A percentile compares a stretch with the other conserved stretches of the same genome.
Evolutionary conservation across 1,140 invertebrate species (phyloP).

Genomic region (Bombus fervidus): DNA sequence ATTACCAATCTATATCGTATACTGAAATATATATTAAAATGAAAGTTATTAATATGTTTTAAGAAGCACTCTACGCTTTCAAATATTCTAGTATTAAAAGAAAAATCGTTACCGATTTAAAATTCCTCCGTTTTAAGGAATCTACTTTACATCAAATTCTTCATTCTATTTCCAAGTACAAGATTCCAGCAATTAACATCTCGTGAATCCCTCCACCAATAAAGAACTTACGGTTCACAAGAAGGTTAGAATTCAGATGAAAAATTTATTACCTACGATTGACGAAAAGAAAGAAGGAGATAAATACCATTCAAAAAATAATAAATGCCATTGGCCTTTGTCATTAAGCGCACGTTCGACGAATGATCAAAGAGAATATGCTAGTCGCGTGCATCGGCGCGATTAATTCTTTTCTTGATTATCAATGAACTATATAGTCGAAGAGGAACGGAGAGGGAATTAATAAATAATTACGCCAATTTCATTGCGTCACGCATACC

Average conservation of each 20-base stretch:
- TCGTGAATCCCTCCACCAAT: background rate
- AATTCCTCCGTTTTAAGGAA: background rate
- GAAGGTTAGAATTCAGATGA: background rate
- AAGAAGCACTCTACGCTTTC: no score
- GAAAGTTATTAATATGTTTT: background rate
- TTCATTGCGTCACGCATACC: slow-evolving; percentile 33
- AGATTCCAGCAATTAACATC: background rate
- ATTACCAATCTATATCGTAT: background rate
- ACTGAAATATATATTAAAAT: background rate
- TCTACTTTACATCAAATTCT: no score
- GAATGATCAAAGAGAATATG: background rate
- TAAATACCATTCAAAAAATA: background rate
- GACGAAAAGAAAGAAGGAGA: background rate
- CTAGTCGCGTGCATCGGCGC: background rate
- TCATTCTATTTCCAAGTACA: background rate
- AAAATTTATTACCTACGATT: background rate
- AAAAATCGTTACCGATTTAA: background rate
- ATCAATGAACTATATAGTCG: background rate
- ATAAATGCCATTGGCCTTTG: background rate
- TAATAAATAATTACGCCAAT: slow-evolving; percentile 41
- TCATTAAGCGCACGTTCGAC: background rate
- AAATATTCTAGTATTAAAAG: background rate
- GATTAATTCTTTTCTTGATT: slow-evolving; percentile 21
- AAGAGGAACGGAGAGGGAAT: background rate
- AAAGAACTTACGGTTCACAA: background rate